Evolutionary conservation across 2,113 vertebrate species (phyloP), one percentile per base, ranked within the genome.

Genomic region (Crotalus viridis): DNA sequence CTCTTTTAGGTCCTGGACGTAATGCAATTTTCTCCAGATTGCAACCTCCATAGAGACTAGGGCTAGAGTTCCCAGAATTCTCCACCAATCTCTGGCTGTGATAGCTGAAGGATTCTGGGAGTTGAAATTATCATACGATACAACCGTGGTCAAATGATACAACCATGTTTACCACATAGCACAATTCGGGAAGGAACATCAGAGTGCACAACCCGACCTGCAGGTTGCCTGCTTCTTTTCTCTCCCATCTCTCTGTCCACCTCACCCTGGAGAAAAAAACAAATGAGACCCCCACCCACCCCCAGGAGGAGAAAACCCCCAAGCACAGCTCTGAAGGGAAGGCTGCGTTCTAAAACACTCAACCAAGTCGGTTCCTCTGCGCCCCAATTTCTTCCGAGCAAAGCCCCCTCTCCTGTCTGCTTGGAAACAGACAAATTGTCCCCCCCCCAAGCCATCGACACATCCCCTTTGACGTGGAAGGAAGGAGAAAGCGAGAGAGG

Each of bases 401-500:
- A 92, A 95, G 93, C 96, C 93, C 92, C 94, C 43, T 39, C 56
- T 61, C 94, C 94, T 89, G 95, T 94, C 96, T 56, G 24, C 94
- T 91, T 93, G 21, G 43, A 54, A 54, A 7, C n/a, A 74, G 5
- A 81, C 46, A 10, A 74, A 33, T 5, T 2, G 46, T 12, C 22
- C 85, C 22, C 81, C 46, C 24, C 3, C n/a, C 90, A 85, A 86
- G 1, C 22, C 95, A 96, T 95, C 96, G 95, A 97, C 95, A 96
- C 96, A 17, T 96, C 96, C 94, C 52, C 95, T 95, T 96, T 21
- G 10, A 39, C 21, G 22, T 48, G 74, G 15, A 85, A 26, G 93
- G 94, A 94, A 95, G 91, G 97, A 95, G 95, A 93, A 96, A 97
- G 52, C 6, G 52, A 54, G 97, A 88, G 97, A 97, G 95, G 95